Percentiles rank a stretch among this genome's conserved stretches.
These are phyloP conservation scores for Probosciger aterrimus DNA, from an alignment of 2,113 vertebrate genomes.

Conservation along the genomic window DNA sequence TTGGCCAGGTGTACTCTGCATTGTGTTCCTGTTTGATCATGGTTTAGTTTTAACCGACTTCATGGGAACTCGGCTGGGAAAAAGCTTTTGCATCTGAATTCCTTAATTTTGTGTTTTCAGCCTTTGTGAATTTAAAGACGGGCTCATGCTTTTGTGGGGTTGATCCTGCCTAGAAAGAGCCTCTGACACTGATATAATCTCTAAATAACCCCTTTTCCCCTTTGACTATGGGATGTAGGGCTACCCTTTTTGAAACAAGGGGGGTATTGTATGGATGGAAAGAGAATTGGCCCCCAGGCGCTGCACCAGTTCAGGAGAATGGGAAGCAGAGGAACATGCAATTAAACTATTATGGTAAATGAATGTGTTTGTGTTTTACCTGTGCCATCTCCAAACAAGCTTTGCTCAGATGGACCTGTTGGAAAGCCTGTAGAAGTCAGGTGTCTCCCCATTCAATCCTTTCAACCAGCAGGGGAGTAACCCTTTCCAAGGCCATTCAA, in stretches of 20 bases:
- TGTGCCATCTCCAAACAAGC: conserved; percentile 31
- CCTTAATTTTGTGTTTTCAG: neutral
- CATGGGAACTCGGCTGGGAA: conserved; percentile 8
- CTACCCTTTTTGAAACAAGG: conserved; percentile 47
- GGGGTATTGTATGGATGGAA: conserved; percentile 14
- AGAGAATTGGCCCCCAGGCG: conserved; percentile 5
- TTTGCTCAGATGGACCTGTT: conserved; percentile 9
- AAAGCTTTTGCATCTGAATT: neutral
- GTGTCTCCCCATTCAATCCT: neutral
- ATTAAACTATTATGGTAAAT: conserved; percentile 50
- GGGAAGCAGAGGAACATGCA: neutral
- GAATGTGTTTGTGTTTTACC: conserved; percentile 44
- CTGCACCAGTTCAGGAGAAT: conserved; percentile 2
- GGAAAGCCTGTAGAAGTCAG: neutral
- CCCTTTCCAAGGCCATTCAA: neutral
- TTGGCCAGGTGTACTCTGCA: conserved; percentile 26
- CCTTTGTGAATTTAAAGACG: conserved; percentile 21
- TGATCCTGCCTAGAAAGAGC: conserved; percentile 14
- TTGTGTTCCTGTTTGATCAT: fast-evolving
- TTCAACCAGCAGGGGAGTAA: neutral
- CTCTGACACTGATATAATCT: conserved; percentile 15
- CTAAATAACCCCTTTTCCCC: neutral
- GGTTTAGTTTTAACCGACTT: conserved; percentile 9
- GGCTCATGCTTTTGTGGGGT: neutral
- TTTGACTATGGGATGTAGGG: neutral